Percentiles rank a stretch among this genome's conserved stretches.
Conservation (phyloP, 2,888 invertebrate species). For the Drosophila sordidula region DNA sequence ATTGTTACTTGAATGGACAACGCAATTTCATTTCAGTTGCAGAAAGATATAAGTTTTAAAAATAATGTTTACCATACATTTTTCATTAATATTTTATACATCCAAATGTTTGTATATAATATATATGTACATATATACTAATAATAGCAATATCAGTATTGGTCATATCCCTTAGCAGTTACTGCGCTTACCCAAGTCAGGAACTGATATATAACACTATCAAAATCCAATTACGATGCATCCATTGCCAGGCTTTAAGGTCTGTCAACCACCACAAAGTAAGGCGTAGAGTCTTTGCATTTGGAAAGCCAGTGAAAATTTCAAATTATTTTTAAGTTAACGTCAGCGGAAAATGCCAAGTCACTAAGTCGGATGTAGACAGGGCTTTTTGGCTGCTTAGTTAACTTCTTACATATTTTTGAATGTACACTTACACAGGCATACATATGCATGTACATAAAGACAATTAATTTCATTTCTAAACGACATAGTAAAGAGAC, state of each 20-base stretch:
- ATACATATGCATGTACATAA: constrained; percentile 8
- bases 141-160: background rate
- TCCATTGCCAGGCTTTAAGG: constrained; percentile 4
- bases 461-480: constrained; percentile 53
- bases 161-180: background rate
- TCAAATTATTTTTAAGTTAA: constrained; percentile 80
- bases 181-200: background rate
- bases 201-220: constrained; percentile 28
- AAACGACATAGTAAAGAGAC: constrained; percentile 28
- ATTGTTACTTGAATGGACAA: no score
- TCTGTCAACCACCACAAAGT: background rate
- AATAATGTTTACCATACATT: no score
- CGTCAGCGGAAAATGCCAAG: constrained; percentile 74
- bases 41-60: no score
- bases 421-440: background rate
- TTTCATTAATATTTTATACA: no score
- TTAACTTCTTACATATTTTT: constrained; percentile 3
- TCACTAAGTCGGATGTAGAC: constrained; percentile 20
- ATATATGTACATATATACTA: background rate
- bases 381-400: constrained; percentile 1
- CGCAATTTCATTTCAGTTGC: no score
- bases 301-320: constrained; percentile 70
- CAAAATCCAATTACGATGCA: constrained; percentile 60
- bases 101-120: no score
- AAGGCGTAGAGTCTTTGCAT: background rate